Percentiles rank a stretch among this genome's conserved stretches.
Conservation (phyloP, 2,797 vertebrate genomes). For the Dipus sagitta region DNA sequence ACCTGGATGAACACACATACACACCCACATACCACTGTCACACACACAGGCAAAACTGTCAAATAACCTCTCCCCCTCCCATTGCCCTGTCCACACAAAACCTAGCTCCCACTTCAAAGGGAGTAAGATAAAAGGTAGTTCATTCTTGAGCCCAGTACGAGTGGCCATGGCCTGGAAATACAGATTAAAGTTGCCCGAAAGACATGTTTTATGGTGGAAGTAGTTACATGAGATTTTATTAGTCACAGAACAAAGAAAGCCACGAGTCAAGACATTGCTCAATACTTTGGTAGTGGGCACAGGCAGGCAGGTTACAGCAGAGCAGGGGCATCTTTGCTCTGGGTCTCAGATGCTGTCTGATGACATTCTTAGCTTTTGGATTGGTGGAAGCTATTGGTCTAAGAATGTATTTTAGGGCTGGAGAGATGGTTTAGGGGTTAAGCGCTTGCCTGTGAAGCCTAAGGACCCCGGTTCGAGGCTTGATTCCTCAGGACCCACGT, state of each 20-base stretch:
- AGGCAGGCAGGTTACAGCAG: not conserved
- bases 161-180: not conserved
- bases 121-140: not conserved
- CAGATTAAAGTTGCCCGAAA: not conserved
- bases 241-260: not conserved
- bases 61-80: not conserved
- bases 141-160: not conserved
- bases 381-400: not conserved
- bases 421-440: no score
- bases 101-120: not conserved
- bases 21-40: not conserved
- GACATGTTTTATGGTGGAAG: not conserved
- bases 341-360: not conserved
- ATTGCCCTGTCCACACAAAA: not conserved
- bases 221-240: not conserved
- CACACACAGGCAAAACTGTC: not conserved
- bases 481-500: no score
- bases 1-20: not conserved
- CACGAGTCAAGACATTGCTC: not conserved
- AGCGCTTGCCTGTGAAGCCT: no score
- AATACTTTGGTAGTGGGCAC: not conserved
- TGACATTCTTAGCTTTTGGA: not conserved
- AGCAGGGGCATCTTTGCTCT: not conserved
- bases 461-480: no score
- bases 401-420: no score